Base-by-base conservation (phyloP, 2,797 vertebrate genomes). In the Gallinago stenura region DNA sequence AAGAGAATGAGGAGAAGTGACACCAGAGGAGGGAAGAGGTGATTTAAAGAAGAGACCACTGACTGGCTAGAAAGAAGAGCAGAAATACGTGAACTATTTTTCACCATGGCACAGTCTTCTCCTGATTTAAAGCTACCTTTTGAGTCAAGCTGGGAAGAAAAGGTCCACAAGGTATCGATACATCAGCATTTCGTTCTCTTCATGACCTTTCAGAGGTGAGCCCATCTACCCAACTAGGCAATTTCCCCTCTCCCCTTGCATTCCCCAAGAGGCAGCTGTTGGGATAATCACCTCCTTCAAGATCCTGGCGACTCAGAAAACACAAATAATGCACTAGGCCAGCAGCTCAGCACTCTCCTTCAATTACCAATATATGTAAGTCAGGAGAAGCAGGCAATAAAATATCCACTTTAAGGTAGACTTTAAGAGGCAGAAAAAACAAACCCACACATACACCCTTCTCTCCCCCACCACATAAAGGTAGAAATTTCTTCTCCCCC, bases 271-370 rank as follows among this genome's bases (percentile, higher is more conserved):
- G 87, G 72, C 39, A 76, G 78, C 69, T 91, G 65, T 93, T 80
- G 94, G 92, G 86, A 90, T 95, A 97, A 96, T 97, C 95, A 94
- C 92, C 89, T 90, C 62, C 70, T 92, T 89, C 94, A 94, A 90
- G 88, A 94, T 91, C 58, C 77, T 2, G 1, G 84, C 95, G 94
- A 72, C 88, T 87, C 82, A 78, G 85, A 93, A 93, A 95, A 90
- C 78, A 96, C 92, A 94, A 91, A 92, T 96, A 95, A 96, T 89
- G 89, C 54, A 93, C 91, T 45, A 78, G 93, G 87, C 88, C 95
- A 95, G 93, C 89, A 96, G 95, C 94, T 97, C 88, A 95, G 90
- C 95, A 95, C 92, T 97, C 93, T 94, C 69, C 90, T 97, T 94
- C 94, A 96, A 95, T 95, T 97, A 97, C 93, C 87, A 83, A 86